phyloP scores from a whole-genome alignment of 2,888 invertebrate genomes.

The Hemistola chrysoprasaria region DNA sequence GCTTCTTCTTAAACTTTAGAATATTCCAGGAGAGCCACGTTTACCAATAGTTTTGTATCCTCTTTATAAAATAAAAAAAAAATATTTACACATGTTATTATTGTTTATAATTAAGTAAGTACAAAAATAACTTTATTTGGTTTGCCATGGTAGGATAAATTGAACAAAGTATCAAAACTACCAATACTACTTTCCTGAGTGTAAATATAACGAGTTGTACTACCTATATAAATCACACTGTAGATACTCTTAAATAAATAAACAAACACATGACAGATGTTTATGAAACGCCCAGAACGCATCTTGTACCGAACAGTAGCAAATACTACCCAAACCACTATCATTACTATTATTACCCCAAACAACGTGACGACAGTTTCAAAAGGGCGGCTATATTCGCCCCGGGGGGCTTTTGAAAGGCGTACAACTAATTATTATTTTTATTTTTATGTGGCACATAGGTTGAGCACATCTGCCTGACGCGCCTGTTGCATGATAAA shows the following conservation, averaged over 20 bases:
- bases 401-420: slow-evolving; percentile 39
- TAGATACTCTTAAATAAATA: slow-evolving; percentile 24
- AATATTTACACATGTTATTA: no score
- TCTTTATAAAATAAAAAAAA: no score
- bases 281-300: slow-evolving; percentile 20
- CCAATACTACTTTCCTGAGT: no score
- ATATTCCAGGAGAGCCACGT: no score
- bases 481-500: slow-evolving; percentile 39
- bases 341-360: slow-evolving; percentile 59
- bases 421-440: slow-evolving; percentile 49
- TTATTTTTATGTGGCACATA: slow-evolving; percentile 44
- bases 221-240: no score
- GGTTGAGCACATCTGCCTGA: slow-evolving; percentile 60
- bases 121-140: no score
- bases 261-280: slow-evolving; percentile 27
- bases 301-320: slow-evolving; percentile 27
- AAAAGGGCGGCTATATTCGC: slow-evolving; percentile 44
- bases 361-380: slow-evolving; percentile 42
- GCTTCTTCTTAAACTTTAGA: no score
- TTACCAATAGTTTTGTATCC: no score
- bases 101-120: no score
- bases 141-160: no score
- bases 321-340: slow-evolving; percentile 46
- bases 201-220: no score
- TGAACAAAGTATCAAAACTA: no score